phyloP scores from a whole-genome alignment of 2,113 vertebrate species.

The Riparia riparia region DNA sequence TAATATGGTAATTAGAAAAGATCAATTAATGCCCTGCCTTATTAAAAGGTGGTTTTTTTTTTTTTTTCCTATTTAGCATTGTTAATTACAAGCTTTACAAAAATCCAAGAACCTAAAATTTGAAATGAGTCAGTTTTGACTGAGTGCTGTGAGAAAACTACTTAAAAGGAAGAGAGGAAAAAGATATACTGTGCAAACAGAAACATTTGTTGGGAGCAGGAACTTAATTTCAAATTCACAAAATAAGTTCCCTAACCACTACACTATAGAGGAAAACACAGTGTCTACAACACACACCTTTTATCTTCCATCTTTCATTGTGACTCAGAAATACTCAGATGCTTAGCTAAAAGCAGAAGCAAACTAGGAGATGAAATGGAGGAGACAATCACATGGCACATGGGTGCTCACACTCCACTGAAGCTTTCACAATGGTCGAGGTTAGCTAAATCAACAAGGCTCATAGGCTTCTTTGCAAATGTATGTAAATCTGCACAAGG shows the following conservation, averaged over 20 bases:
- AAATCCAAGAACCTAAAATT: neutral
- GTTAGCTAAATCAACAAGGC: neutral
- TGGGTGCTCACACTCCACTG: neutral
- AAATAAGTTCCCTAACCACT: neutral
- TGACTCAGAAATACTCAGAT: neutral
- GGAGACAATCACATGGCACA: neutral
- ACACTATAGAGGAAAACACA: neutral
- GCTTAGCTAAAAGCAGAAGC: neutral
- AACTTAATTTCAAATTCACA: slow-evolving; percentile 6
- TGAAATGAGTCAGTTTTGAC: neutral
- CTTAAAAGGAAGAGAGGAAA: neutral
- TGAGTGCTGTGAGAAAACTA: neutral
- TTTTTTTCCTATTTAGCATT: neutral
- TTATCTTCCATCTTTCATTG: neutral
- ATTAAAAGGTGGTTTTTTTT: neutral
- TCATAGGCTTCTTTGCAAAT: neutral
- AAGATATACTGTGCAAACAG: neutral
- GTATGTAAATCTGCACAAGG: neutral
- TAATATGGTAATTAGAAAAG: neutral
- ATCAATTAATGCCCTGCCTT: neutral
- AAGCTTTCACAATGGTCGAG: neutral
- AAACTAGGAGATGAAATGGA: neutral
- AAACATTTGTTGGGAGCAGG: neutral
- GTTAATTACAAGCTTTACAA: neutral
- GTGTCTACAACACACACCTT: neutral